Evolutionary conservation across 2,888 invertebrate genomes (phyloP), one percentile per base, ranked within the genome.

Genomic region (Dugesia japonica): DNA sequence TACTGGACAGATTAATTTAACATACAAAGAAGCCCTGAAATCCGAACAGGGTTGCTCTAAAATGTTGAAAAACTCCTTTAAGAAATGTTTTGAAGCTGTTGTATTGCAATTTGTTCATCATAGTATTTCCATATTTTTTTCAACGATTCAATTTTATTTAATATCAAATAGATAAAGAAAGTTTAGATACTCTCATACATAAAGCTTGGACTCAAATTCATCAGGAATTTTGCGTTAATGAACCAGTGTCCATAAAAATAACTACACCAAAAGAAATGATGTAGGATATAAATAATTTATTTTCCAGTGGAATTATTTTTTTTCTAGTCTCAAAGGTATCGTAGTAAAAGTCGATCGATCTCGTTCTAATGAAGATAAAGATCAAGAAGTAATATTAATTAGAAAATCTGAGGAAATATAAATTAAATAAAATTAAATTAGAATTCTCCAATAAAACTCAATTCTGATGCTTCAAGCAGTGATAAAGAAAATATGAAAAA

Each of bases 91-190:
- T 78, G 82, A 83, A 78, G 83, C 83, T 78, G 81, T 83, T 71
- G 82, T 85, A 7, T 80, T 85, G 27, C 81, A 82, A 76, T 76
- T 83, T 26, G 83, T 85, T 20, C 85, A 85, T 76, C 84, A 85
- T 78, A 83, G 85, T 85, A 81, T 82, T 83, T 81, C 4, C 7
- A 7, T 26, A 9, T 77, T n/a, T n/a, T 7, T 42, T 23, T 76
- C n/a, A 28, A 23, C 26, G 71, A 9, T 1, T 71, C 13, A 42
- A 23, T 71, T 71, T 71, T 9, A 9, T 9, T 26, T 23, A 71
- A 23, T 71, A 23, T 42, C 13, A 23, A 4, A 71, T 9, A 71
- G 71, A 17, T 71, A 26, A 23, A 9, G 71, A 71, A 20, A 23
- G 23, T 20, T 71, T 72, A 27, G 72, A 72, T 27, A 31, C 28